Evolutionary conservation across 2,888 invertebrate species (phyloP), one percentile per base, ranked within the genome.

Genomic region (Schizotus pectinicornis): DNA sequence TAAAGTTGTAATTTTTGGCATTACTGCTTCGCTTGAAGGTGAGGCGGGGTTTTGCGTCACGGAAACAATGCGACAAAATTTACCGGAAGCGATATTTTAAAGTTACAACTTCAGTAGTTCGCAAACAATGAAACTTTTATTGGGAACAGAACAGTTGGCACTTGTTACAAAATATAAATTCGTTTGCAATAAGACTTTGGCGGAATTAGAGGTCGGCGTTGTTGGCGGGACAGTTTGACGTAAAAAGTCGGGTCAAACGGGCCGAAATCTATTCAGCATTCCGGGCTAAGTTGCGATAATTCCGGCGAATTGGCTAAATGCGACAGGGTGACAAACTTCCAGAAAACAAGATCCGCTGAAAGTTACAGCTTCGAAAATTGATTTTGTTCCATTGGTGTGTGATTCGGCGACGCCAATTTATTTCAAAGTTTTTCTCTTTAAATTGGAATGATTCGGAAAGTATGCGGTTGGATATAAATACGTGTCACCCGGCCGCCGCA

Each of bases 401-500:
- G 45, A 22, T 53, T 33, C 46, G 46, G 39, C 46, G 39, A 34
- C 37, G 22, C 41, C 55, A 48, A 55, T 55, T 55, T 55, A 55
- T 55, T 42, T 36, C 8, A 38, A 53, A 55, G 36, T 34, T 55
- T 55, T 55, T 48, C 42, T 9, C 32, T 39, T 55, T 55, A 48
- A 47, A 54, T 52, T 33, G 54, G 47, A 46, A 54, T 38, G 54
- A 54, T 39, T 47, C 45, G 39, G 32, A n/a, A 38, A 47, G 30
- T 47, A 54, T 54, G 55, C 31, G 55, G 48, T 32, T 13, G 55
- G 42, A 47, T 48, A 48, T 55, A 55, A 55, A 55, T 48, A 48
- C 42, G 45, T 38, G 47, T 34, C 11, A 31, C 36, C 36, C 36
- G 9, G n/a, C 11, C 36, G 11, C n/a, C 11, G n/a, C 36, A 5